Evolutionary conservation across 2,113 vertebrate species (phyloP).

Genomic region (Bufo bufo): DNA sequence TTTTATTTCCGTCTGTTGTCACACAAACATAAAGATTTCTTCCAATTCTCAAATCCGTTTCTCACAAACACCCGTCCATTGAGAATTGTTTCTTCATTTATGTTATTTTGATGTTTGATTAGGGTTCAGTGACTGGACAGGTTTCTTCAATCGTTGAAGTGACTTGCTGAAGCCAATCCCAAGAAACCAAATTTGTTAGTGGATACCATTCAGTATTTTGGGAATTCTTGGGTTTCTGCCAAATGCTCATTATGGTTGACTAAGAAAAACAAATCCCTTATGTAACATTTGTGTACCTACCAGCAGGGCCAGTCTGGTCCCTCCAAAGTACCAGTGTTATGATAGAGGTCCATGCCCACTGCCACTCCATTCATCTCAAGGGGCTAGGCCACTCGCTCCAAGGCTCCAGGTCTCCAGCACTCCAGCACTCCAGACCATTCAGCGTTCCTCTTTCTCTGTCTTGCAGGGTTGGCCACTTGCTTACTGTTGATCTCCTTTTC

Average conservation of each 20-base stretch:
- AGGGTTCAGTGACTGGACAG: neutral
- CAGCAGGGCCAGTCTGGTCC: neutral
- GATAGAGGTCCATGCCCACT: no score
- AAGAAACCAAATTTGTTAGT: neutral
- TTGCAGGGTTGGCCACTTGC: no score
- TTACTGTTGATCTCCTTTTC: no score
- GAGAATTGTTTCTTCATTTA: neutral
- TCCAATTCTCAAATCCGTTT: neutral
- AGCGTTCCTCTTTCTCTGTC: no score
- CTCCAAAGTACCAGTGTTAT: no score
- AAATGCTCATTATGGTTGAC: neutral
- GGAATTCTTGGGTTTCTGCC: neutral
- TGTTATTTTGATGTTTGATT: neutral
- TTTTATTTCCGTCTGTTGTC: slow-evolving; percentile 20
- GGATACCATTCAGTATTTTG: neutral
- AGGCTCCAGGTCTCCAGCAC: no score
- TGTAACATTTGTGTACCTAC: neutral
- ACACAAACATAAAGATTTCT: neutral
- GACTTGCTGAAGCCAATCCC: neutral
- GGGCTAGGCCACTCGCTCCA: no score
- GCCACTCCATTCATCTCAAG: no score
- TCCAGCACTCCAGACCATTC: no score
- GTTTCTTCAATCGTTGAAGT: neutral
- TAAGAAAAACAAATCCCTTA: neutral
- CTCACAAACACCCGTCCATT: neutral